Percentiles rank a stretch among this genome's conserved stretches.
Evolutionary conservation across 2,113 vertebrate genomes (phyloP).

Genomic region (Myotis davidii): DNA sequence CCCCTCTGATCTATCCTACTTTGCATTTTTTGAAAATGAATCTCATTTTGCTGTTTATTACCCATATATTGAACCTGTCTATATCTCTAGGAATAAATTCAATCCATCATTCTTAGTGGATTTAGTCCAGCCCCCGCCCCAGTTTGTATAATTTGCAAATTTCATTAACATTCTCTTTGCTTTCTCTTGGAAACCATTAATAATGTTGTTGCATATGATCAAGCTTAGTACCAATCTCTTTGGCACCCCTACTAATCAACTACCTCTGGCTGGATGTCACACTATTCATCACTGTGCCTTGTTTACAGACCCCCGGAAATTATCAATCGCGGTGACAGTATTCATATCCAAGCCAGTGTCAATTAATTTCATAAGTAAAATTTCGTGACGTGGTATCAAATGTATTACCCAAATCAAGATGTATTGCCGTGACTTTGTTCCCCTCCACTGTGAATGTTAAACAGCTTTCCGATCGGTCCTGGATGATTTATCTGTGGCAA

Average conservation of each 20-base stretch:
- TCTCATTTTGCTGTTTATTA: constrained; percentile 76
- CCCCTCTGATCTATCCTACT: constrained; percentile 44
- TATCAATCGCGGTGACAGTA: constrained; percentile 72
- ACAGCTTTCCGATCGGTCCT: constrained; percentile 55
- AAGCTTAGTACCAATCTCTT: constrained; percentile 68
- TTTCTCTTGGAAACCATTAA: constrained; percentile 79
- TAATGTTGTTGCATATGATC: constrained; percentile 77
- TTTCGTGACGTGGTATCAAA: constrained; percentile 69
- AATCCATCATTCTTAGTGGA: constrained; percentile 77
- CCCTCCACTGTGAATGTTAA: constrained; percentile 75
- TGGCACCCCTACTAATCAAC: constrained; percentile 76
- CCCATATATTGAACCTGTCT: constrained; percentile 78
- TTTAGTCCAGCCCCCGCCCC: constrained; percentile 73
- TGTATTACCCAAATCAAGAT: constrained; percentile 76
- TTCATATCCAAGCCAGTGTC: constrained; percentile 68
- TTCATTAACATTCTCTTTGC: constrained; percentile 81
- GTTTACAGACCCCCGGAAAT: constrained; percentile 74
- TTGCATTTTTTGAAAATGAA: constrained; percentile 73
- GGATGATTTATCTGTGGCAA: constrained; percentile 73
- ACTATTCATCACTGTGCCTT: constrained; percentile 72
- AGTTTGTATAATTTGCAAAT: constrained; percentile 80
- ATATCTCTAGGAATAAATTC: constrained; percentile 78
- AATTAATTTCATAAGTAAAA: constrained; percentile 80
- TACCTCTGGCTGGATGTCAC: constrained; percentile 53
- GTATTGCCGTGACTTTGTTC: constrained; percentile 61